phyloP scores from a whole-genome alignment of 2,888 invertebrate genomes.

The Heliconius ethilla region DNA sequence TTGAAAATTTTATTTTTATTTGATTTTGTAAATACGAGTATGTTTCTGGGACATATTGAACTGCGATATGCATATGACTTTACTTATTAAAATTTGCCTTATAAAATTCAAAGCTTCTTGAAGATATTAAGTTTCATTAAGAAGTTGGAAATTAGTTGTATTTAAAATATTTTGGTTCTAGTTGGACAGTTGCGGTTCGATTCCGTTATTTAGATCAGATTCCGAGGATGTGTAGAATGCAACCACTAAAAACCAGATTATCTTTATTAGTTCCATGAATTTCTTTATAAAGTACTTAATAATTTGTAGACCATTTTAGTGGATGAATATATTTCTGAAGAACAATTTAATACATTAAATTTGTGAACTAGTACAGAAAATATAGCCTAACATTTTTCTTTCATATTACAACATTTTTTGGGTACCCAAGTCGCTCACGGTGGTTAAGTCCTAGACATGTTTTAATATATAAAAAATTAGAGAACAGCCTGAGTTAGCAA shows the following conservation, averaged over 20 bases:
- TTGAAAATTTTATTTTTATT: constrained; percentile 21
- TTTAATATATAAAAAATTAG: neutral
- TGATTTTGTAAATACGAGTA: constrained; percentile 1
- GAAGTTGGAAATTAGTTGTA: too few relatives aligned
- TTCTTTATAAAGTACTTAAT: too few relatives aligned
- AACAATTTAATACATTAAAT: too few relatives aligned
- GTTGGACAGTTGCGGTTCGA: neutral
- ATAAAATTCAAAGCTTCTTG: neutral
- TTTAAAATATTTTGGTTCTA: neutral
- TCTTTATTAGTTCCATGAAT: too few relatives aligned
- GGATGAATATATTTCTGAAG: too few relatives aligned
- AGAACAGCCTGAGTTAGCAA: too few relatives aligned
- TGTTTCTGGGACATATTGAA: neutral
- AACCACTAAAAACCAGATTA: neutral
- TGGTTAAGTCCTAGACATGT: neutral
- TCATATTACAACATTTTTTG: neutral
- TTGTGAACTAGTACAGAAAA: neutral
- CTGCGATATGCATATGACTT: constrained; percentile 9
- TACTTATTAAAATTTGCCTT: neutral
- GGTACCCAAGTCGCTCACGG: neutral
- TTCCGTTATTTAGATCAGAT: neutral
- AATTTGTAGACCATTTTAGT: too few relatives aligned
- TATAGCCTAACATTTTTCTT: neutral
- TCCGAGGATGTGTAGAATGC: neutral
- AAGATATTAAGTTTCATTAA: too few relatives aligned